Evolutionary conservation across 23 tunicate species (phyloP), one percentile per base, ranked within the genome.

Genomic region (Botrylloides violaceus): DNA sequence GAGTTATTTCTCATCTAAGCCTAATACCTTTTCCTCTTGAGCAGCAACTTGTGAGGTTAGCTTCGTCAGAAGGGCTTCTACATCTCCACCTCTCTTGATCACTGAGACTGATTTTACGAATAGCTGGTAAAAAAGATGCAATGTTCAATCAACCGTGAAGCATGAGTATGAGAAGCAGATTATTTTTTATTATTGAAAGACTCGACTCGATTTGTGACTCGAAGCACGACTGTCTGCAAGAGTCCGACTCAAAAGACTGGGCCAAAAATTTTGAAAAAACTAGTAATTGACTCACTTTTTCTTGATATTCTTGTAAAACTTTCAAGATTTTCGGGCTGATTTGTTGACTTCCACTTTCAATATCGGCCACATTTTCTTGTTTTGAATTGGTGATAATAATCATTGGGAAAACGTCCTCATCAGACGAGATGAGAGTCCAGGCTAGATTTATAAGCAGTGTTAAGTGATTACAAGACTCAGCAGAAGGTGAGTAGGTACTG

Each of bases 11-110:
- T n/a, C n/a, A n/a, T n/a, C n/a, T n/a, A n/a, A n/a, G n/a, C n/a
- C n/a, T n/a, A n/a, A n/a, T 34, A 80, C 85, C 60, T 80, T 80
- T 49, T 80, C 85, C 31, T 72, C 78, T 28, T 71, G 71, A 30
- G 62, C 63, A 0, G 85, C 25, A 32, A 80, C 35, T 72, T 80
- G 68, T 29, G 33, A 35, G 23, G 38, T 39, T 19, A 15, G 23
- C n/a, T 68, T 68, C 1, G 29, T 36, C 58, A 68, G 36, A 2
- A 43, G 20, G 4, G 56, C 47, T 43, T 36, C 74, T 34, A 68
- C 74, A 15, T 37, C 56, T 0, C 22, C 58, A 6, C 74, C 74
- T 5, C 36, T 20, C 22, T 33, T 68, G 12, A 25, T 32, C 4
- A 68, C 27, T 29, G 73, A 33, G 31, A 49, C n/a, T 4, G 74